Base-by-base conservation (phyloP, 1,140 invertebrate species). In the Drosophila pruinosa region DNA sequence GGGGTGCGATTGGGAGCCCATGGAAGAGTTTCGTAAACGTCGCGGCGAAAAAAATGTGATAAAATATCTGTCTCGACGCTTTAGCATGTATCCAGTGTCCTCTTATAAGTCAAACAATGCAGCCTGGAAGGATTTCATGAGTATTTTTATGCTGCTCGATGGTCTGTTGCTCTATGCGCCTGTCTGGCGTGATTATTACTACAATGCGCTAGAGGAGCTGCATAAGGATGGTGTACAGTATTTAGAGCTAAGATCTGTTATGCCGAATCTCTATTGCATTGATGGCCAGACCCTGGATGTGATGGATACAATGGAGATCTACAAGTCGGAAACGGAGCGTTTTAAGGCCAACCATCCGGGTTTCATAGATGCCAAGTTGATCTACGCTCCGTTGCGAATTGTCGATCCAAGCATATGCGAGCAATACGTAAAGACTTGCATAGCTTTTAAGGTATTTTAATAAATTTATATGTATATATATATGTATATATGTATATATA, bases 211-310 rank as follows among this genome's bases (percentile, higher is more conserved):
- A 0, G 81, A 93, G 65, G 94, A 96, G 73, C 92, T 96, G 14
- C 93, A 94, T 71, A 92, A 94, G 0, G 97, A 97, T 80, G 96
- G 96, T 70, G 93, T 97, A 0, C 93, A 95, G 86, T 97, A 97
- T 70, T 72, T 97, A 0, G 96, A 98, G 92, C 86, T 97, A 91
- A 59, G 93, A 92, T 68, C 92, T 93, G 19, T 93, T 89, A 65
- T 93, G 28, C 92, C 92, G 0, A 43, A 89, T 24, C 81, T 95
- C 0, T 95, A 95, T 43, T 93, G 94, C 65, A 79, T 95, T 4
- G 92, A 95, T 72, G 95, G 95, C 0, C 93, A 92, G 0, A 54
- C 71, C 0, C 93, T 94, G 26, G 90, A 85, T 1, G 73, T 91
- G 0, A 31, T 93, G 0, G 92, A 95, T 36, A 92, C 93, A 0